Percentiles rank a stretch among this genome's conserved stretches.
Evolutionary conservation across 1,140 invertebrate genomes (phyloP).

Genomic region (Bombus terrestris): DNA sequence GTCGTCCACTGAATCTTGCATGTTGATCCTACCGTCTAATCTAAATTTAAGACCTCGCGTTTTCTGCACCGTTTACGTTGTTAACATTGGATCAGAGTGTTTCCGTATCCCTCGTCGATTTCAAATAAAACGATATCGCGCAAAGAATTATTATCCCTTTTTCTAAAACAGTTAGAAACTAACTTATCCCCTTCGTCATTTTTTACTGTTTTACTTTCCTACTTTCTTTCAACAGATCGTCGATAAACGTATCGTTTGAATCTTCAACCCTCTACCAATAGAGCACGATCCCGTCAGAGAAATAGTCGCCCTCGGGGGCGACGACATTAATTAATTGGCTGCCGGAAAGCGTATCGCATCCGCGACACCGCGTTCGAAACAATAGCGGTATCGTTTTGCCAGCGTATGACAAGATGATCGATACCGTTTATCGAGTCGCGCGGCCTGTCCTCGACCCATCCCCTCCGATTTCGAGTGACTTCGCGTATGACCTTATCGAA

Average conservation of each 20-base stretch:
- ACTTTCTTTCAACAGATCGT: neutral
- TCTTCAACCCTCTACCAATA: neutral
- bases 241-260: neutral
- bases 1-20: constrained; percentile 55
- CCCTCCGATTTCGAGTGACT: constrained; percentile 36
- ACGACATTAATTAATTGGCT: constrained; percentile 56
- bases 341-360: constrained; percentile 37
- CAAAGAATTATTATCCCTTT: neutral
- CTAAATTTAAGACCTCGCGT: constrained; percentile 33
- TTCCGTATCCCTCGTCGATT: neutral
- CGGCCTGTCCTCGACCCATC: constrained; percentile 3
- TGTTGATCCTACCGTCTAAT: constrained; percentile 44
- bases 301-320: too few species aligned
- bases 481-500: constrained; percentile 55
- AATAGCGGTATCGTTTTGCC: constrained; percentile 47
- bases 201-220: neutral
- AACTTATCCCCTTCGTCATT: neutral
- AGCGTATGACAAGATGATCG: constrained; percentile 59
- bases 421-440: constrained; percentile 44
- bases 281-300: too few species aligned
- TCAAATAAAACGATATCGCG: neutral
- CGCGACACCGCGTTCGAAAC: constrained; percentile 41
- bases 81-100: neutral
- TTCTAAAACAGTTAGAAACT: neutral
- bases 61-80: constrained; percentile 24